Conservation (phyloP, 53 echinoderm and acorn worm species). For the Echinarachnius parma region DNA sequence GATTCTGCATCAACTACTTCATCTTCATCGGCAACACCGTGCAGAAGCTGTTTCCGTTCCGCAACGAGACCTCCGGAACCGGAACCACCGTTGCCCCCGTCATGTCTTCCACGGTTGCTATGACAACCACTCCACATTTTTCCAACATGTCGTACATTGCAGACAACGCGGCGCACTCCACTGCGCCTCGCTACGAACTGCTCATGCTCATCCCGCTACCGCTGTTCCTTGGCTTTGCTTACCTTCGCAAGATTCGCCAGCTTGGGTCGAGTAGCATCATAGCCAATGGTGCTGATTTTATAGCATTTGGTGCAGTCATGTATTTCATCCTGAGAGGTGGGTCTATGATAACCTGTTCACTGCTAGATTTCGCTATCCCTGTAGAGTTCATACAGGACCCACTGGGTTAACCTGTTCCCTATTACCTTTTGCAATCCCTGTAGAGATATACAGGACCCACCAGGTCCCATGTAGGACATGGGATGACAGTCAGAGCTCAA, state of each 20-base stretch:
- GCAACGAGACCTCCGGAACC: neutral
- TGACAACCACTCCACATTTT: neutral
- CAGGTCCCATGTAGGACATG: too few species aligned
- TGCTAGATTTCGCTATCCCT: too few species aligned
- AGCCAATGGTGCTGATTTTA: conserved; percentile 62
- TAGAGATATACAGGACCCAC: too few species aligned
- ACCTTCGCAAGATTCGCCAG: conserved; percentile 67
- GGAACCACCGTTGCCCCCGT: neutral
- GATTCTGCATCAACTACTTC: conserved; percentile 78
- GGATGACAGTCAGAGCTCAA: too few species aligned
- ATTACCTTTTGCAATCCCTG: too few species aligned
- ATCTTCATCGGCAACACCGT: conserved; percentile 86
- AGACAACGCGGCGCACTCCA: conserved; percentile 8
- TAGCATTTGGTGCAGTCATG: conserved; percentile 63
- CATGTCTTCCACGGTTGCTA: too few species aligned
- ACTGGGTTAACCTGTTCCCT: too few species aligned
- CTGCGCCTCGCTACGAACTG: conserved; percentile 38
- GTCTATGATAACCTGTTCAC: neutral
- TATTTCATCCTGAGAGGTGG: conserved; percentile 59
- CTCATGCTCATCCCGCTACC: conserved; percentile 71
- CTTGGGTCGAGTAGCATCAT: conserved; percentile 76
- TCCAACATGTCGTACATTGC: conserved; percentile 5
- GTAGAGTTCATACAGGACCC: too few species aligned
- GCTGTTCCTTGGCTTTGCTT: conserved; percentile 66
- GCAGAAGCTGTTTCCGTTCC: conserved; percentile 27